Percentiles rank a stretch among this genome's conserved stretches.
Conservation (phyloP, 2,797 vertebrate species). For the Neosalanx taihuensis region DNA sequence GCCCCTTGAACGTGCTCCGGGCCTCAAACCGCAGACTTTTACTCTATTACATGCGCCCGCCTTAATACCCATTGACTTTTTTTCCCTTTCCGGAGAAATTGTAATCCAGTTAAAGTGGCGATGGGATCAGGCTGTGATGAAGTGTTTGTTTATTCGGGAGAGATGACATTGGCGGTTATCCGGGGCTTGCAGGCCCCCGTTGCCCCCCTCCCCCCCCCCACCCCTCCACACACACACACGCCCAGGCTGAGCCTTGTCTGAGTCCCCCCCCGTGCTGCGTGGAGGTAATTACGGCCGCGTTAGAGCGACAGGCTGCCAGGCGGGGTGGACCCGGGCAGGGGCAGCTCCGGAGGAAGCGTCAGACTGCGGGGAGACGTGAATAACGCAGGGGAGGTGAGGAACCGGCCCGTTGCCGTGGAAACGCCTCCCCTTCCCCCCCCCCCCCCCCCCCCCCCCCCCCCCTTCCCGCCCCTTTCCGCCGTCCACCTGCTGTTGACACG, state of each 20-base stretch:
- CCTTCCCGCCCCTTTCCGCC: not conserved
- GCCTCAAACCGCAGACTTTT: not conserved
- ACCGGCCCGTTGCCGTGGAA: constrained; percentile 69
- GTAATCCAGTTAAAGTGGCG: constrained; percentile 60
- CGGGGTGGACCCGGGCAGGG: constrained; percentile 66
- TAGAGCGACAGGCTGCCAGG: constrained; percentile 34
- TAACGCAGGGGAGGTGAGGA: constrained; percentile 64
- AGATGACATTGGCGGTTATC: constrained; percentile 44
- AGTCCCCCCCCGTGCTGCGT: constrained; percentile 13
- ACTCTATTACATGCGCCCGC: not conserved
- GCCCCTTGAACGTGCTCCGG: constrained; percentile 25
- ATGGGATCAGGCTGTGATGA: constrained; percentile 62
- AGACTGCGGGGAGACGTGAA: constrained; percentile 50
- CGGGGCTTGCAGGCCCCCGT: not conserved
- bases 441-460: not conserved
- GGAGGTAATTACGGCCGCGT: constrained; percentile 57
- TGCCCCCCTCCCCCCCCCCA: constrained; percentile 42
- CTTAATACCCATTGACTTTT: constrained; percentile 47
- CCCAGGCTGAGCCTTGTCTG: constrained; percentile 33
- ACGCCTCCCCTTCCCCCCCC: constrained; percentile 43
- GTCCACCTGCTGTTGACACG: no score
- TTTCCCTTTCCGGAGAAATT: constrained; percentile 38
- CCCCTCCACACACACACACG: constrained; percentile 29
- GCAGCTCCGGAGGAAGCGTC: constrained; percentile 36
- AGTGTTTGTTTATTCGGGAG: constrained; percentile 63